Percentiles rank a stretch among this genome's conserved stretches.
Evolutionary conservation across 2,888 invertebrate genomes (phyloP).

Genomic region (Hyposoter didymator): DNA sequence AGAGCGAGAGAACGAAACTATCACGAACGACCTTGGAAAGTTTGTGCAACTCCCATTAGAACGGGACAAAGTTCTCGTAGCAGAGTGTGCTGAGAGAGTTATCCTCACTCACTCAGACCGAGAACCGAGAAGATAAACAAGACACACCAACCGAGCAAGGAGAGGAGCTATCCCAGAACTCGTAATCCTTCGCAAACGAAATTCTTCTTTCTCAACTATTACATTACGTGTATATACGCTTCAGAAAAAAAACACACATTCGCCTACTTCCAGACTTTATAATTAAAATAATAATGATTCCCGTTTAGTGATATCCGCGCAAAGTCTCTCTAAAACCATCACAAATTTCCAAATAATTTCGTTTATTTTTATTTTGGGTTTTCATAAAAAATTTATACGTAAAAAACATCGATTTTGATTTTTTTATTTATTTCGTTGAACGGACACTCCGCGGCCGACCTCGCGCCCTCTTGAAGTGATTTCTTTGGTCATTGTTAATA

Average conservation of each 20-base stretch:
- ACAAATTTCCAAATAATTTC: too few relatives aligned
- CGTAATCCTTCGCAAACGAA: conserved; percentile 19
- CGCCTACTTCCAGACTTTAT: neutral
- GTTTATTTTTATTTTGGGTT: too few relatives aligned
- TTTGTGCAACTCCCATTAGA: conserved; percentile 68
- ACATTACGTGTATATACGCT: neutral
- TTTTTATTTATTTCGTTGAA: too few relatives aligned
- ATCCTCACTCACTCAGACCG: neutral
- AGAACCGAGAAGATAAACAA: neutral
- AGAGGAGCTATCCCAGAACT: conserved; percentile 3
- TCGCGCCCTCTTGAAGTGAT: too few relatives aligned
- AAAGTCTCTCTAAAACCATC: neutral
- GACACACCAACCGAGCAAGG: neutral
- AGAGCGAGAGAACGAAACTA: conserved; percentile 33
- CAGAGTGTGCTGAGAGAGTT: conserved; percentile 32
- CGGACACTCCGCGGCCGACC: too few relatives aligned
- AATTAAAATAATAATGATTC: neutral
- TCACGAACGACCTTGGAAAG: conserved; percentile 65
- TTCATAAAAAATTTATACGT: too few relatives aligned
- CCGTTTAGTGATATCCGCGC: neutral
- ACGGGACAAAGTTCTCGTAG: conserved; percentile 69
- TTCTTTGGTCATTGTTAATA: neutral
- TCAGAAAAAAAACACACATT: neutral
- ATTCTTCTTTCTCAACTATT: neutral
- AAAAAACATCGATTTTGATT: too few relatives aligned